Evolutionary conservation across 2,113 vertebrate genomes (phyloP).

Genomic region (Capricornis sumatraensis): DNA sequence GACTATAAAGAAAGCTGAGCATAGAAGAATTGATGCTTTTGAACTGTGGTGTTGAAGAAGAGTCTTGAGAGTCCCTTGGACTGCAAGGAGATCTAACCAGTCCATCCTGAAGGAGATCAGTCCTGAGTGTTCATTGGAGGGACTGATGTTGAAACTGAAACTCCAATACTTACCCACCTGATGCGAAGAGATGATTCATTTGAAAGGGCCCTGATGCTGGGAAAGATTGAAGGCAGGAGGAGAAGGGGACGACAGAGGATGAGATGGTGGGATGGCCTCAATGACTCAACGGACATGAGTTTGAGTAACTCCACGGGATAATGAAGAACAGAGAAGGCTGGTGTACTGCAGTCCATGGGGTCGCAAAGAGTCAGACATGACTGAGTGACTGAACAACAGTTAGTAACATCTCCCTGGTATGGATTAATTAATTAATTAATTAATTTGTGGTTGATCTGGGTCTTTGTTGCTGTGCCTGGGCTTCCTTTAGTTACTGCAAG

Average conservation of each 20-base stretch:
- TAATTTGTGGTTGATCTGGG: background rate
- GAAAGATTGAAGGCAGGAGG: accelerated
- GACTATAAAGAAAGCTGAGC: background rate
- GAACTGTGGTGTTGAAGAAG: background rate
- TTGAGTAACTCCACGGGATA: background rate
- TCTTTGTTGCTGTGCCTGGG: background rate
- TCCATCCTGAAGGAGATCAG: background rate
- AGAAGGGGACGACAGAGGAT: accelerated
- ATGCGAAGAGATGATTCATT: accelerated
- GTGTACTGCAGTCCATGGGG: background rate
- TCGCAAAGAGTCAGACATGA: background rate
- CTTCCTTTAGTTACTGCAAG: background rate
- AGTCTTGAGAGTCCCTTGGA: background rate
- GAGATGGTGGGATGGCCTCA: background rate
- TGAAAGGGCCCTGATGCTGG: background rate
- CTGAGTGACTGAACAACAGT: background rate
- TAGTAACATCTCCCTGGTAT: background rate
- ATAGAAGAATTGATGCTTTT: background rate
- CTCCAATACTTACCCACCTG: background rate
- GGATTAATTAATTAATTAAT: background rate
- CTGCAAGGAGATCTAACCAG: background rate
- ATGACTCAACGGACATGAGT: background rate
- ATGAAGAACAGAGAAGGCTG: background rate
- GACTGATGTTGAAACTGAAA: background rate
- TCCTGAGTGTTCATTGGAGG: background rate